phyloP scores from a whole-genome alignment of 1,140 invertebrate genomes.

The Drosophila leontia region DNA sequence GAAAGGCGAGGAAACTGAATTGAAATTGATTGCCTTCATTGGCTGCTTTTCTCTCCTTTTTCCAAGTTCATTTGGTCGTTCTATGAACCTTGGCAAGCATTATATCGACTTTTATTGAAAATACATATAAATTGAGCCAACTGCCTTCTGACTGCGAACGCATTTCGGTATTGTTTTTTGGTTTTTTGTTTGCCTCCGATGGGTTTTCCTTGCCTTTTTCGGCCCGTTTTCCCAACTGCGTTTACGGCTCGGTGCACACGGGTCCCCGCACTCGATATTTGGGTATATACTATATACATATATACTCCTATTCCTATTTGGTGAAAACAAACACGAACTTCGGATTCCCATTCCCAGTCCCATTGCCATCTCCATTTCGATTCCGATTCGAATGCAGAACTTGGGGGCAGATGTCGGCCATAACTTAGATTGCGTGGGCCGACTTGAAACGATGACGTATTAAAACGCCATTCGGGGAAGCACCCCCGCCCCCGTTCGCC shows the following conservation, averaged over 20 bases:
- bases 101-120: conserved; percentile 81
- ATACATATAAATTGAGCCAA: conserved; percentile 75
- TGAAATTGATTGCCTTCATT: conserved; percentile 83
- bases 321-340: conserved; percentile 79
- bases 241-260: conserved; percentile 69
- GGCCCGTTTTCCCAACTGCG: conserved; percentile 52
- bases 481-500: neutral
- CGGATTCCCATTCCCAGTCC: conserved; percentile 54
- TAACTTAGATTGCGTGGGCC: conserved; percentile 78
- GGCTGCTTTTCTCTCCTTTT: conserved; percentile 46
- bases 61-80: conserved; percentile 79
- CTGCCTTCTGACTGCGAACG: conserved; percentile 55
- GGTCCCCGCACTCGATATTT: conserved; percentile 36
- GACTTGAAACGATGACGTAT: conserved; percentile 79
- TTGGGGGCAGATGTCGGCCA: conserved; percentile 74
- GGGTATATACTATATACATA: conserved; percentile 9
- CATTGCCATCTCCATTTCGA: conserved; percentile 48
- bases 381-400: conserved; percentile 54
- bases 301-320: conserved; percentile 55
- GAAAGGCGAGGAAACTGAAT: conserved; percentile 77
- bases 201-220: conserved; percentile 55
- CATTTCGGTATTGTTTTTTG: conserved; percentile 47
- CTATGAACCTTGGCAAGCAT: conserved; percentile 80
- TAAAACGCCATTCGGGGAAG: conserved; percentile 70
- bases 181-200: conserved; percentile 32